Conservation (phyloP, 2,113 vertebrate species). For the Triplophysa siluroides region DNA sequence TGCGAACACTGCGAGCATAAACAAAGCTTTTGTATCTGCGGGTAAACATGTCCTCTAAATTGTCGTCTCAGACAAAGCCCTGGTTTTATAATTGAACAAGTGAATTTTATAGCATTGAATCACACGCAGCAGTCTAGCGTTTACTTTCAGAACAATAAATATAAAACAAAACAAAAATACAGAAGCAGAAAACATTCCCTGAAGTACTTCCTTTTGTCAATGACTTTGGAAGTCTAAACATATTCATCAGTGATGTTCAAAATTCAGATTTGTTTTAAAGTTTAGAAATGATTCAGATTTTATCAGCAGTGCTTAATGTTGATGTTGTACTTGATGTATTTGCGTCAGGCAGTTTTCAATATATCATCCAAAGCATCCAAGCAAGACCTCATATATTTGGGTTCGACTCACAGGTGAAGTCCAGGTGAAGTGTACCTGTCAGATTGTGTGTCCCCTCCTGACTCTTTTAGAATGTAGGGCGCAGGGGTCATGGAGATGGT, state of each 20-base stretch:
- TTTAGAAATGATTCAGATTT: too few species aligned
- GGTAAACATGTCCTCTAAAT: constrained; percentile 16
- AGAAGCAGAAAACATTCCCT: background rate
- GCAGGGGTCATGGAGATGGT: constrained; percentile 1
- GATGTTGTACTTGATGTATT: too few species aligned
- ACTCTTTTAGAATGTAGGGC: constrained; percentile 15
- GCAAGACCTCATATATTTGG: background rate
- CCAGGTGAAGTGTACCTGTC: constrained; percentile 20
- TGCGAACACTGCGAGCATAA: constrained; percentile 10
- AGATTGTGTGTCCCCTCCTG: constrained; percentile 26
- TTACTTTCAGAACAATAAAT: background rate
- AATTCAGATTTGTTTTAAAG: too few species aligned
- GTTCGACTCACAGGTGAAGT: background rate
- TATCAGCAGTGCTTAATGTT: too few species aligned
- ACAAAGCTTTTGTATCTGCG: constrained; percentile 17
- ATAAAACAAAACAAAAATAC: background rate
- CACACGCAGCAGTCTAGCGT: background rate
- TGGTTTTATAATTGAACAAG: constrained; percentile 7
- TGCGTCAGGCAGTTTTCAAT: background rate
- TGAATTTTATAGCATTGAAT: constrained; percentile 8
- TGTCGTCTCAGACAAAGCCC: constrained; percentile 5
- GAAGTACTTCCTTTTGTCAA: background rate
- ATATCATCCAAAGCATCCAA: background rate
- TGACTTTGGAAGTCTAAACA: background rate
- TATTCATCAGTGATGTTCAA: background rate